Evolutionary conservation across 2,888 invertebrate genomes (phyloP), one percentile per base, ranked within the genome.

Genomic region (Zaprionus lineosus): DNA sequence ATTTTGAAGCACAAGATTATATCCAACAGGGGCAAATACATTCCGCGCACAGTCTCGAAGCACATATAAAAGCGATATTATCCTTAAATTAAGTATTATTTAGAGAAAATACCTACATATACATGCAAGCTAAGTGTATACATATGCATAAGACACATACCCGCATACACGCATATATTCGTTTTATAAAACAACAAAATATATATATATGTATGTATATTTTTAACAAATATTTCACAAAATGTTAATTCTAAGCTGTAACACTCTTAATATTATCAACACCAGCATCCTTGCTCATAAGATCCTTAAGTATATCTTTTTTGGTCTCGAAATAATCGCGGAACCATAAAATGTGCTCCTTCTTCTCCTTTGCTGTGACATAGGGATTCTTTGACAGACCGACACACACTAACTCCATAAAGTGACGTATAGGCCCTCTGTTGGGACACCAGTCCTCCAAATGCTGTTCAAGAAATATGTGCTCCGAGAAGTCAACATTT

Each of bases 341-440:
- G 88, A 95, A 99, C 98, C 98, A 99, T 61, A 93, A 90, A 34
- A 99, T 95, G 84, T 98, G 97, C 7, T 95, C 96, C 65, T 92
- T 92, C 88, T 99, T 99, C 79, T 98, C 96, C 67, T 94, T 90
- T 0, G 95, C 96, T 0, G 95, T 95, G 81, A 98, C 92, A 89
- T 96, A 97, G 0, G 97, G 94, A 91, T 99, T 99, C 90, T 98
- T 98, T 0, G 98, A 97, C 0, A 99, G 91, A 3, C 98, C 99
- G 0, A 95, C 93, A 74, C 96, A 95, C 0, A 99, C 98, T 3
- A 99, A 91, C 86, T 99, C 98, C 99, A 99, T 99, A 88, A 98
- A 99, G 89, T 98, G 97, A 4, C 97, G 92, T 68, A 99, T 92
- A 0, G 99, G 98, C 0, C 98, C 99, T 74, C 92, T 93, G 36